Base-by-base conservation (phyloP, 2,113 vertebrate genomes). In the Marcusenius ussheri region DNA sequence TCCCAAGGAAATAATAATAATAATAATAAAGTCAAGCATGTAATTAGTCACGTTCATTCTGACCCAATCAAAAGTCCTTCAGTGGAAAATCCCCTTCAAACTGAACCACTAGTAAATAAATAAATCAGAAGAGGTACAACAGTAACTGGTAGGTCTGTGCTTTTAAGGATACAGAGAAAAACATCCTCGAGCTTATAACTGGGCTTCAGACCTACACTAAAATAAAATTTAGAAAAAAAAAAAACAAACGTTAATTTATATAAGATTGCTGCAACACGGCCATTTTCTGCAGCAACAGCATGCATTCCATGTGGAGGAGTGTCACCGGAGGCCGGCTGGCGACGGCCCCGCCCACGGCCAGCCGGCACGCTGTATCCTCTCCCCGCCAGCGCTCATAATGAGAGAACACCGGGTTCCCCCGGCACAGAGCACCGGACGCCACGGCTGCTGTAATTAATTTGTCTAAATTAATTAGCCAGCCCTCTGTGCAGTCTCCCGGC, bases 351-450 rank as follows among this genome's bases (percentile, higher is more conserved):
- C 46, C 27, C 49, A 51, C 5, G n/a, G 84, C 47, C 84, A 95
- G 93, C 53, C 90, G 77, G 90, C 62, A 88, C 84, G 91, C 89
- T 91, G 62, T 87, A 80, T 90, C 91, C 90, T 90, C 93, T 93
- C 92, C 92, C 94, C 92, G 92, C 92, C 91, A 91, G 93, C 92
- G 92, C 93, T 96, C 94, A 95, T 96, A 94, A 94, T 53, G 49
- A 88, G 94, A 94, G 93, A 95, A 94, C 94, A 94, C 94, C 94
- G 93, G 94, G 93, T 95, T 94, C 93, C 93, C 93, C 94, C 94
- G 93, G 49, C 46, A 87, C 24, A 74, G 87, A 84, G 53, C 11
- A 49, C 89, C 84, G 92, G 91, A 92, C 92, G 92, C 46, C 58
- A 35, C 19, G 24, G 7, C 89, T 92, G 89, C 91, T 90, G 58